Conservation (phyloP, 2,888 invertebrate genomes). For the Hypomecis punctinalis region DNA sequence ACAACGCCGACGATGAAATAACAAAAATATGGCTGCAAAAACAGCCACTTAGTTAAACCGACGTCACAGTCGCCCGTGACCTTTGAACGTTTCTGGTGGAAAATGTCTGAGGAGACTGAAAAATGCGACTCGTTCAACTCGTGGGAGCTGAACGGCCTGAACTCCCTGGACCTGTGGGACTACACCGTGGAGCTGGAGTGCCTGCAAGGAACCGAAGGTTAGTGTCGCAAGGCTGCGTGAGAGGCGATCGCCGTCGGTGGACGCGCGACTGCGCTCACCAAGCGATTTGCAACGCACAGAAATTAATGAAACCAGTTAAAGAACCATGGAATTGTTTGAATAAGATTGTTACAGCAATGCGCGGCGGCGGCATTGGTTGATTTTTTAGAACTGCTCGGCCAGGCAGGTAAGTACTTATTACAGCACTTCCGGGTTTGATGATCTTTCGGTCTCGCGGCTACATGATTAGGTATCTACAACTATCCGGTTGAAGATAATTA, state of each 20-base stretch:
- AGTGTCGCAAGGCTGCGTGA: slow-evolving; percentile 74
- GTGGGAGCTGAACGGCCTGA: slow-evolving; percentile 85
- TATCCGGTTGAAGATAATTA: slow-evolving; percentile 10
- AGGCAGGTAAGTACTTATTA: slow-evolving; percentile 6
- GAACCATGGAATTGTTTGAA: slow-evolving; percentile 63
- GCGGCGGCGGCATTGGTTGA: slow-evolving; percentile 36
- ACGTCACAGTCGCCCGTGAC: slow-evolving; percentile 59
- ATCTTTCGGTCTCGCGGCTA: slow-evolving; percentile 15
- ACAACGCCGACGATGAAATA: slow-evolving; percentile 43
- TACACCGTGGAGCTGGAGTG: slow-evolving; percentile 93
- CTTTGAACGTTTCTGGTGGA: slow-evolving; percentile 56
- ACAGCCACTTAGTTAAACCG: slow-evolving; percentile 54
- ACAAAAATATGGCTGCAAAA: slow-evolving; percentile 64
- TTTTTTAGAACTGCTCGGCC: background rate
- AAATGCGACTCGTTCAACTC: slow-evolving; percentile 78
- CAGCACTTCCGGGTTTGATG: slow-evolving; percentile 33
- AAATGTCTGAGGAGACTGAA: slow-evolving; percentile 80
- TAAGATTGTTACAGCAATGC: slow-evolving; percentile 49
- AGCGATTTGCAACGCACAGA: slow-evolving; percentile 60
- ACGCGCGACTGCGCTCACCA: slow-evolving; percentile 39
- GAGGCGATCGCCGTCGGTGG: slow-evolving; percentile 49
- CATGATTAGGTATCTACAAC: slow-evolving; percentile 13
- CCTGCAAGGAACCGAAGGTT: slow-evolving; percentile 91
- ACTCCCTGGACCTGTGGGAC: slow-evolving; percentile 93
- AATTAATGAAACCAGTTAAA: slow-evolving; percentile 42